Base-by-base conservation (phyloP, 2,797 vertebrate species). In the Malacoctenus gilli region DNA sequence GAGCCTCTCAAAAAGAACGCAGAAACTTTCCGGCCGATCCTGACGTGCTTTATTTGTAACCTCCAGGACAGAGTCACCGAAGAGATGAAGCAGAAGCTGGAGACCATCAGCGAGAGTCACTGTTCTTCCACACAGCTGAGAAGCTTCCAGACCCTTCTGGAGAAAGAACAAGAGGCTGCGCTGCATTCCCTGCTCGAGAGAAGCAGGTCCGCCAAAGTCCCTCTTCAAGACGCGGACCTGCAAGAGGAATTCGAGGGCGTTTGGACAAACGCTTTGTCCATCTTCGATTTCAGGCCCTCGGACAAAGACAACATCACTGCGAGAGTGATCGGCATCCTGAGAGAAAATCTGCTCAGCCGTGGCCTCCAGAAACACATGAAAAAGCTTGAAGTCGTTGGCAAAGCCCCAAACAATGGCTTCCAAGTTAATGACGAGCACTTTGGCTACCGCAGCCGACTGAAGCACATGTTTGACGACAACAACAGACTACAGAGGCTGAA, bases 401-500 rank as follows among this genome's bases (percentile, higher is more conserved):
- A 75, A 13, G 51, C 59, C 13, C 44, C 56, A 7, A 43, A 44
- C 1, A 41, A 62, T 11, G n/a, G 7, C 23, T 92, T 92, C 21
- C 60, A 58, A 8, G 79, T 90, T 49, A 38, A 56, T 15, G 85
- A 88, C 53, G 80, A 87, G 8, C 77, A 91, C 65, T 91, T 90
- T 79, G 88, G 87, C 46, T 85, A 87, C 53, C 78, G 75, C 16
- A 90, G 83, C 60, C 85, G 85, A 76, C 42, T 88, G 54, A 92
- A 90, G 51, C 70, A 84, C 59, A 83, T 89, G 72, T 79, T 91
- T 64, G 79, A 89, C 42, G 77, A 89, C 55, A 87, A 88, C 55
- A 89, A 86, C 68, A 71, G 53, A 54, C 25, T 46, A 7, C 84
- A 82, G 32, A 85, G 58, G 39, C 9, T 51, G 30, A 76, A 86